A percentile compares a stretch with the other conserved stretches of the same genome.
These are phyloP conservation scores for Centropus bengalensis DNA, from an alignment of 2,113 vertebrate genomes.

Conservation along the genomic window DNA sequence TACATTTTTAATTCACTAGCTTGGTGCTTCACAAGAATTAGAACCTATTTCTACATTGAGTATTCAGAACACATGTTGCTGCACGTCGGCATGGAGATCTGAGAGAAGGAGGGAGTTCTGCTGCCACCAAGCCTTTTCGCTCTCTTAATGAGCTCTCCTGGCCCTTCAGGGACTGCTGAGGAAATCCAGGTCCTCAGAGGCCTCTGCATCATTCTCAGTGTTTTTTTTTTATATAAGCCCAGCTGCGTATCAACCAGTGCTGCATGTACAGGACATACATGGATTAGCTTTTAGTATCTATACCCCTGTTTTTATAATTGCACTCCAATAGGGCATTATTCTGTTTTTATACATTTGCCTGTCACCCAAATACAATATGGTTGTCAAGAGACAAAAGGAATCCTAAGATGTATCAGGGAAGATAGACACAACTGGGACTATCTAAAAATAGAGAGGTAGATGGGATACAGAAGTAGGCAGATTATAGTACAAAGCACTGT, in stretches of 20 bases:
- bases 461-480: accelerated
- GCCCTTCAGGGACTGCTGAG: not conserved
- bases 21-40: not conserved
- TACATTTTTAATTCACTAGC: not conserved
- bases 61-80: not conserved
- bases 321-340: not conserved
- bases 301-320: not conserved
- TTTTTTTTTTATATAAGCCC: not conserved
- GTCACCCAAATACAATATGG: accelerated
- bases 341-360: not conserved
- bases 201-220: not conserved
- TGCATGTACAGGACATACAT: not conserved
- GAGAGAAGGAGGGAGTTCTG: not conserved
- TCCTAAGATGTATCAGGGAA: not conserved
- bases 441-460: not conserved
- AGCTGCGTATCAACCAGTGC: not conserved
- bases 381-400: not conserved
- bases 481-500: not conserved
- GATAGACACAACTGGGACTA: not conserved
- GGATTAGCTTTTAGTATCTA: not conserved
- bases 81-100: not conserved
- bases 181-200: not conserved
- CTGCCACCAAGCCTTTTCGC: not conserved
- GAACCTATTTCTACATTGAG: not conserved
- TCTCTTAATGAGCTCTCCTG: not conserved